Base-by-base conservation (phyloP, 2,113 vertebrate species). In the Tachycineta bicolor region DNA sequence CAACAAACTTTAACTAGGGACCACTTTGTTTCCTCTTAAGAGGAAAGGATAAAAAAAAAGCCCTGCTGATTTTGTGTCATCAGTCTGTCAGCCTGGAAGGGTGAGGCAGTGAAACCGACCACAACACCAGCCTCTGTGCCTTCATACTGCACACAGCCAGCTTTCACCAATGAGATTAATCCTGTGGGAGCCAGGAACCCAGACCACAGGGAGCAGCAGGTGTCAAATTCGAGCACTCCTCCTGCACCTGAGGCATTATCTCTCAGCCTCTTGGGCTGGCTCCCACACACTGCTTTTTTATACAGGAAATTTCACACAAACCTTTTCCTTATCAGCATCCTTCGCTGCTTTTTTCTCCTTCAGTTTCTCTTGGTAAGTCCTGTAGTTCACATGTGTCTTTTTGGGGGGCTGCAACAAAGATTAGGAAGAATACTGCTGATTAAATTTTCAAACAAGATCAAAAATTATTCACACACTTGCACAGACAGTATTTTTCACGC, bases 301-400 rank as follows among this genome's bases (percentile, higher is more conserved):
- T 13, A 56, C 11, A 44, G 52, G 79, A 83, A 39, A 60, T 15
- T 24, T 56, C 41, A 86, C 33, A 98, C 98, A 92, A 93, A 99
- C 99, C 97, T 69, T 91, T 79, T 94, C 96, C 52, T 89, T 96
- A 64, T 98, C 98, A 46, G 98, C 97, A 53, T 97, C 98, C 49
- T 96, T 97, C 1, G 69, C 97, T 85, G 93, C 46, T 92, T 98
- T 98, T 92, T 98, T 98, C 62, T 98, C 98, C 97, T 98, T 98
- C 83, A 99, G 97, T 87, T 98, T 98, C 90, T 99, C 96, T 96
- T 99, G 99, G 60, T 98, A 98, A 55, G 60, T 76, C 98, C 98
- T 99, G 96, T 99, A 99, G 97, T 99, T 99, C 67, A 99, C 25
- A 2, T 98, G 98, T 50, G 97, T 95, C 53, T 98, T 99, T 97